A percentile compares a stretch with the other conserved stretches of the same genome.
Conservation (phyloP, 1,140 invertebrate genomes). For the Brachionus asplanchnoidis region DNA sequence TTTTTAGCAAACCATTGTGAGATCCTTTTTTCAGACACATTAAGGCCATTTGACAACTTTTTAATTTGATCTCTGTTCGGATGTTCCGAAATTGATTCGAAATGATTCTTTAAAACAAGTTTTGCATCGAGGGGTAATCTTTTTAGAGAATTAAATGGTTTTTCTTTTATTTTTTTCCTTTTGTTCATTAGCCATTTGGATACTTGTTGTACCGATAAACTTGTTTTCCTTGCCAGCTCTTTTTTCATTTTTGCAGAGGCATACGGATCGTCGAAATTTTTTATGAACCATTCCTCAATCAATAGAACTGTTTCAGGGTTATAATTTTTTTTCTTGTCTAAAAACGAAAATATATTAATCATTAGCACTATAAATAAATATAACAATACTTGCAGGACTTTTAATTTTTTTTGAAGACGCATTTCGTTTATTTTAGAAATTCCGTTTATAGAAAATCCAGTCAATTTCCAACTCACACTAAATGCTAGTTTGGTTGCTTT, state of each 20-base stretch:
- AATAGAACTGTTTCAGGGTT: not conserved
- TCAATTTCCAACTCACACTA: conserved; percentile 10
- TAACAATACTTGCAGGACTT: not conserved
- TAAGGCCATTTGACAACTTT: not conserved
- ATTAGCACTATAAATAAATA: not conserved
- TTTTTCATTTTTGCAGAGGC: not conserved
- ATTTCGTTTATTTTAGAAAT: conserved; percentile 3
- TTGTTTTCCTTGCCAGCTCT: not conserved
- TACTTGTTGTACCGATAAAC: conserved; percentile 7
- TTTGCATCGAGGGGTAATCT: not conserved
- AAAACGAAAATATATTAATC: not conserved
- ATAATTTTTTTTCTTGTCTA: conserved; percentile 14
- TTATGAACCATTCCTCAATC: not conserved
- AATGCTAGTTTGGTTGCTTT: not conserved
- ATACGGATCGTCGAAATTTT: not conserved
- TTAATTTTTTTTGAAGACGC: not conserved
- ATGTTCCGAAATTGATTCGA: conserved; percentile 13
- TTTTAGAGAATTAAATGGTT: not conserved
- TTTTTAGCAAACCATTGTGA: conserved; percentile 25
- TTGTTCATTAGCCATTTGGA: conserved; percentile 12
- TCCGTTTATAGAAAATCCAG: not conserved
- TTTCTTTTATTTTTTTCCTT: not conserved
- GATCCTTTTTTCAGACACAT: not conserved
- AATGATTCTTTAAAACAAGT: conserved; percentile 20
- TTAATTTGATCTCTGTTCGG: not conserved